Percentiles rank a stretch among this genome's conserved stretches.
Evolutionary conservation across 2,888 invertebrate species (phyloP).

Genomic region (Andrena dorsata): DNA sequence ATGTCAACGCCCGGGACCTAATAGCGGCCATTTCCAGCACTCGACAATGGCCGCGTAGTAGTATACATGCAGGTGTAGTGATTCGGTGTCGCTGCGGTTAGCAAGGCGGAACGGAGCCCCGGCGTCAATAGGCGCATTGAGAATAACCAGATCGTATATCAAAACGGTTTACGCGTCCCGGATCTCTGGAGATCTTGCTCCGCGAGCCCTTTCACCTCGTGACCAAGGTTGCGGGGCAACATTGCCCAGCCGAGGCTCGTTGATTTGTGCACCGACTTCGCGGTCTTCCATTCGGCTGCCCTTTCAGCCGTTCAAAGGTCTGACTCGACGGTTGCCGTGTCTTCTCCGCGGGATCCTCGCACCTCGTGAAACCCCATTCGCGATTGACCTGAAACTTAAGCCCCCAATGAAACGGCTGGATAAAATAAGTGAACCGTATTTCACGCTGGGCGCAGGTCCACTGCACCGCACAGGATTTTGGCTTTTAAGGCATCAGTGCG

Average conservation of each 20-base stretch:
- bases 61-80: slow-evolving; percentile 39
- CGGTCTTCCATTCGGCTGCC: slow-evolving; percentile 53
- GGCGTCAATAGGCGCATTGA: slow-evolving; percentile 62
- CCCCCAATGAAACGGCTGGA: slow-evolving; percentile 29
- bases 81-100: slow-evolving; percentile 8
- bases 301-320: slow-evolving; percentile 59
- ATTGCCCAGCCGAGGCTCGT: slow-evolving; percentile 34
- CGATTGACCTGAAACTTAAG: slow-evolving; percentile 46
- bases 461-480: slow-evolving; percentile 8
- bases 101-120: slow-evolving; percentile 30
- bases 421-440: slow-evolving; percentile 31
- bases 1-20: slow-evolving; percentile 1
- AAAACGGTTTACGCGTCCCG: slow-evolving; percentile 68
- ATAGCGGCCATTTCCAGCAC: slow-evolving; percentile 21
- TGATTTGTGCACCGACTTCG: slow-evolving; percentile 60
- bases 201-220: slow-evolving; percentile 67
- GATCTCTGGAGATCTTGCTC: slow-evolving; percentile 61
- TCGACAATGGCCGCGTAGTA: slow-evolving; percentile 15
- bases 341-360: slow-evolving; percentile 1
- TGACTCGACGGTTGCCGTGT: slow-evolving; percentile 23
- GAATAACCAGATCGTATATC: slow-evolving; percentile 69
- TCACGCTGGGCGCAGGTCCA: slow-evolving; percentile 10
- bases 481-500: background rate
- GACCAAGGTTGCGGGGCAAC: slow-evolving; percentile 60
- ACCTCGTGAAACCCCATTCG: slow-evolving; percentile 37